Evolutionary conservation across 2,113 vertebrate species (phyloP), one percentile per base, ranked within the genome.

Genomic region (Thryonomys swinderianus): DNA sequence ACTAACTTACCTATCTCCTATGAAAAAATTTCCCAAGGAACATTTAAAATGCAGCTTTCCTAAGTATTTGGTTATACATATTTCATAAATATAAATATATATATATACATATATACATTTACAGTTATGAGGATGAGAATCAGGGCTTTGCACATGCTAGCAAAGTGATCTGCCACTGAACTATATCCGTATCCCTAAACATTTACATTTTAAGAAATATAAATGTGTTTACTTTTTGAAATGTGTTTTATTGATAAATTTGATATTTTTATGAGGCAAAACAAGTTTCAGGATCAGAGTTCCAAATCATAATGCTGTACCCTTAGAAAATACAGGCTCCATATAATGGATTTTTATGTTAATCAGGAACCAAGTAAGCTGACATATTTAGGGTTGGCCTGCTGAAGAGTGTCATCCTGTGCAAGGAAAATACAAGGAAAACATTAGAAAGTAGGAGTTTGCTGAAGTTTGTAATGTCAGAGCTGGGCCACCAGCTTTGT

Each of bases 191-290:
- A 48, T 12, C 17, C 9, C 7, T 62, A 73, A 73, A 85, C 93
- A 95, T 83, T 94, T 80, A 92, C 88, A 91, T 74, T 90, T 90
- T 90, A 95, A 73, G 74, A 40, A 89, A 76, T 7, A 42, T 64
- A 5, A 81, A 87, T 87, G 13, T 16, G 12, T 71, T 66, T 96
- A 73, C 34, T 79, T 94, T 94, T 85, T 32, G 21, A 93, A 67
- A 94, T 84, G 23, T 91, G 11, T 90, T 94, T 94, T 91, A 57
- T 81, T 91, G 55, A 48, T 82, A 90, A 93, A 96, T 93, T 59
- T 73, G n/a, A 57, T 87, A 61, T 37, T 94, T 64, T 92, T 93
- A 85, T 90, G 62, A 89, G 18, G 40, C 18, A 84, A 86, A 96
- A 88, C 93, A 74, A 4, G 10, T 64, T 83, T 74, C 5, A 59